phyloP scores from a whole-genome alignment of 2,113 vertebrate species.

The Speoplatyrhinus poulsoni region DNA sequence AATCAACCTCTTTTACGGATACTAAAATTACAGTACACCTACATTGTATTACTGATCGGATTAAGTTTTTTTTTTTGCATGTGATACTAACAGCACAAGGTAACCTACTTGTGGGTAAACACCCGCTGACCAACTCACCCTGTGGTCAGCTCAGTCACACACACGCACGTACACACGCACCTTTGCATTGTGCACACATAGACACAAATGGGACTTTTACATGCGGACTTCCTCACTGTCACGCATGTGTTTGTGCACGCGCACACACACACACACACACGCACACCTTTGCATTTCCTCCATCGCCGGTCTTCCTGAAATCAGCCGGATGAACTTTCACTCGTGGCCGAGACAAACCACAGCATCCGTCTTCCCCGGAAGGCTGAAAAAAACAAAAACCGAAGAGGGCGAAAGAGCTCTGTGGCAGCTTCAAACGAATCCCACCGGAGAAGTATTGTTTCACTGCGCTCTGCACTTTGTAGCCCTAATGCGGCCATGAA shows the following conservation, averaged over 20 bases:
- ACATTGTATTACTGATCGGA: neutral
- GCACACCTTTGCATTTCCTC: neutral
- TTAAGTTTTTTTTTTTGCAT: neutral
- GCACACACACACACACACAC: neutral
- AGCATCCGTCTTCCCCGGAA: constrained; percentile 42
- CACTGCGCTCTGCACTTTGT: constrained; percentile 54
- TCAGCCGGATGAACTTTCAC: constrained; percentile 38
- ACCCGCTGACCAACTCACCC: constrained; percentile 3
- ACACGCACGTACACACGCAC: neutral
- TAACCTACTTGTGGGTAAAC: constrained; percentile 10
- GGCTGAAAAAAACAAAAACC: constrained; percentile 11
- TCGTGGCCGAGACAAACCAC: constrained; percentile 49
- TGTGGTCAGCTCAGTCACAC: constrained; percentile 9
- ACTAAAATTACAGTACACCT: neutral
- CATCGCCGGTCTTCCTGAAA: constrained; percentile 19
- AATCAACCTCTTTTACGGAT: neutral
- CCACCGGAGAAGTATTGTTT: constrained; percentile 60
- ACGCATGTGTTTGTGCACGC: neutral
- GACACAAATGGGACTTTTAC: neutral
- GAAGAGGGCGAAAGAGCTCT: constrained; percentile 11
- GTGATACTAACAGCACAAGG: too few species aligned
- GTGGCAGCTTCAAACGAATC: constrained; percentile 52
- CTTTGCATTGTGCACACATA: neutral
- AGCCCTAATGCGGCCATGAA: constrained; percentile 55
- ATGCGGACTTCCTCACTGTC: neutral